Conservation (phyloP, 1,140 invertebrate species). For the Panulirus ornatus region DNA sequence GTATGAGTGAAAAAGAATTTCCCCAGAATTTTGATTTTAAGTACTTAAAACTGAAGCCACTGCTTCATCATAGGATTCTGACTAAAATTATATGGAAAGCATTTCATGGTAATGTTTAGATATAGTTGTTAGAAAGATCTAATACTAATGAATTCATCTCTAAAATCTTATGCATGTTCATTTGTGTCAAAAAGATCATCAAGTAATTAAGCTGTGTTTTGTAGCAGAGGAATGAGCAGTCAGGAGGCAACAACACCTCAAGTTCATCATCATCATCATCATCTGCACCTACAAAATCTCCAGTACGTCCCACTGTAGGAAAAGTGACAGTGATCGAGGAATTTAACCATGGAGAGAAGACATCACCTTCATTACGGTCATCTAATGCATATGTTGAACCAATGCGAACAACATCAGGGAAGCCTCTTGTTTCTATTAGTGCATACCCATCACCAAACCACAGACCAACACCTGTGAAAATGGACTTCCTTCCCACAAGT, state of each 20-base stretch:
- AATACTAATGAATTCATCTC: too few relatives aligned
- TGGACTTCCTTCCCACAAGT: slow-evolving; percentile 46
- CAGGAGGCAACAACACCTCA: slow-evolving; percentile 13
- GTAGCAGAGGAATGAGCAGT: slow-evolving; percentile 52
- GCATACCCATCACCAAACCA: slow-evolving; percentile 52
- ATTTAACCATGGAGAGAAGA: slow-evolving; percentile 33
- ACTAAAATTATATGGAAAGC: too few relatives aligned
- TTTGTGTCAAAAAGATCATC: too few relatives aligned
- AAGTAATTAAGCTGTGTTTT: background rate
- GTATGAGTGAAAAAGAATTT: too few relatives aligned
- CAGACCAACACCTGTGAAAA: slow-evolving; percentile 50
- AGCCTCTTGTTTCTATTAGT: slow-evolving; percentile 57
- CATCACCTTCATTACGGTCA: background rate
- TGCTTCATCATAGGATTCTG: too few relatives aligned
- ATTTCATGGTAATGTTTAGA: too few relatives aligned
- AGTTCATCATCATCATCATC: slow-evolving; percentile 8
- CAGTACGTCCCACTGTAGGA: background rate
- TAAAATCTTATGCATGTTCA: too few relatives aligned
- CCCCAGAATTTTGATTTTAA: too few relatives aligned
- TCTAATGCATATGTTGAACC: slow-evolving; percentile 36
- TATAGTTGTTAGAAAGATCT: too few relatives aligned
- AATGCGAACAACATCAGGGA: background rate
- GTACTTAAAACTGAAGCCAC: too few relatives aligned
- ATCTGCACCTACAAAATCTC: slow-evolving; percentile 34
- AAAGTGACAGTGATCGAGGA: slow-evolving; percentile 30